These are phyloP conservation scores for Moxostoma hubbsi DNA, from an alignment of 2,797 vertebrate species.

Conservation along the genomic window DNA sequence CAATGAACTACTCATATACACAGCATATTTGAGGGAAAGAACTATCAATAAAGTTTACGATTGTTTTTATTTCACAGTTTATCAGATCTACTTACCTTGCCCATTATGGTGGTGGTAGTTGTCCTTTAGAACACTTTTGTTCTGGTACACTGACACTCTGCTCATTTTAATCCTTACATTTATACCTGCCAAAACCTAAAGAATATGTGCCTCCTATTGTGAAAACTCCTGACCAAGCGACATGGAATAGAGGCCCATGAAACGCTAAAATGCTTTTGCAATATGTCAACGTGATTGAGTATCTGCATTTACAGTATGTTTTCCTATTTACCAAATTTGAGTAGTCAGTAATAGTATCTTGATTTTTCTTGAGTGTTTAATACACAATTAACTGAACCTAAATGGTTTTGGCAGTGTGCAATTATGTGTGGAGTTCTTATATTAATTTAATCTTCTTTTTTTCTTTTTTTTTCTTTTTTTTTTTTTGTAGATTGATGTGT, in stretches of 20 bases:
- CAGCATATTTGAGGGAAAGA: not conserved
- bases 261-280: constrained; percentile 58
- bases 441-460: too few relatives aligned
- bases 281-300: constrained; percentile 63
- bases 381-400: not conserved
- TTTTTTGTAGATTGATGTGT: too few relatives aligned
- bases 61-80: constrained; percentile 6
- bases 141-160: constrained; percentile 67
- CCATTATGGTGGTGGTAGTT: constrained; percentile 38
- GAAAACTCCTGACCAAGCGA: constrained; percentile 74
- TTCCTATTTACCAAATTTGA: not conserved
- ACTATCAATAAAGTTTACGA: not conserved
- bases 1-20: not conserved
- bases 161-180: constrained; percentile 67
- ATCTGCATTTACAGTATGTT: constrained; percentile 41
- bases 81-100: constrained; percentile 33
- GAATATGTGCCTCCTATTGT: constrained; percentile 71
- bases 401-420: not conserved
- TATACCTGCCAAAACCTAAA: constrained; percentile 68
- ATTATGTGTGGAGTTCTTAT: not conserved
- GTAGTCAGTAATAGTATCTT: not conserved
- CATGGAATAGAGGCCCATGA: constrained; percentile 63
- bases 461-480: too few relatives aligned
- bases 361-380: not conserved
- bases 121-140: constrained; percentile 36